phyloP scores from a whole-genome alignment of 2,113 vertebrate species.

The Tragelaphus scriptus region DNA sequence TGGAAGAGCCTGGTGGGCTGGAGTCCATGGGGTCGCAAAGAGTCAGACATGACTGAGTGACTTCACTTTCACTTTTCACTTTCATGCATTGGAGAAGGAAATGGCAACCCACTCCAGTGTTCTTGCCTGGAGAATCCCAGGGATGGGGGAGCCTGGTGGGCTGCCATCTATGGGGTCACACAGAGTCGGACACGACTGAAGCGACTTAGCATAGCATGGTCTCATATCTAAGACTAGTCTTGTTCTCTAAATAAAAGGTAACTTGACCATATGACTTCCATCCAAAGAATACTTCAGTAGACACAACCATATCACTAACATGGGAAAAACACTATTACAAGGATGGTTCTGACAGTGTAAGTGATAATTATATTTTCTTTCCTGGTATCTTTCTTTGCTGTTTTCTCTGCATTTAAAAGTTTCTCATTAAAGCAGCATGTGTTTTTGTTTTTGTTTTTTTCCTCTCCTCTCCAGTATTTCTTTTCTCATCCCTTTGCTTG shows the following conservation, averaged over 20 bases:
- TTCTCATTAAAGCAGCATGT: neutral
- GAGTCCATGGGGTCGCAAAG: no score
- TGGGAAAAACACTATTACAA: neutral
- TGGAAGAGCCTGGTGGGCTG: no score
- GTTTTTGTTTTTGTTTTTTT: neutral
- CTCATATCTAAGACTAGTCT: neutral
- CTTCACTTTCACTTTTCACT: no score
- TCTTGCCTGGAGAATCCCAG: no score
- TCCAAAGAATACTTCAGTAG: neutral
- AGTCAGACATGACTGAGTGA: no score
- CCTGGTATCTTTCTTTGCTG: neutral
- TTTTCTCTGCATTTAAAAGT: neutral
- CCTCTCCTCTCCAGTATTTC: neutral
- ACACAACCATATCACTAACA: neutral
- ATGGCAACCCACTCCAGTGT: no score
- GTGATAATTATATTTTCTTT: neutral
- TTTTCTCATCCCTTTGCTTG: neutral
- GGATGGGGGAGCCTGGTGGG: no score
- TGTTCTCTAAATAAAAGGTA: neutral
- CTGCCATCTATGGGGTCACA: no score
- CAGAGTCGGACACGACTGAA: no score
- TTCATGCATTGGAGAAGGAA: no score
- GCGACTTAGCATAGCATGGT: neutral
- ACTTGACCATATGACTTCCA: neutral
- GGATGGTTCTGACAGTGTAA: neutral